Conservation (phyloP, 2,888 invertebrate genomes). For the Teleiodes luculella region DNA sequence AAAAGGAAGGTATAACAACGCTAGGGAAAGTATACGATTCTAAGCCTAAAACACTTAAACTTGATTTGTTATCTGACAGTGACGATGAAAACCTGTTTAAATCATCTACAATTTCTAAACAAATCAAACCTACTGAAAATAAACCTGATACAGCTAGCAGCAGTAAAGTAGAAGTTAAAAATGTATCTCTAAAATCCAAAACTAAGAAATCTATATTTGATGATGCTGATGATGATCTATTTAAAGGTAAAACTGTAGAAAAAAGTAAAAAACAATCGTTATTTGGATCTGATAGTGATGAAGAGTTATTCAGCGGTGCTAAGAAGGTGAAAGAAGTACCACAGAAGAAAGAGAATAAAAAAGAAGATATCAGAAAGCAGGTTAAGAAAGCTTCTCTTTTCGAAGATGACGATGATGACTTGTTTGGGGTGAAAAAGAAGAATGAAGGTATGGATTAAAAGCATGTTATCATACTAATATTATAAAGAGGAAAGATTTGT, state of each 20-base stretch:
- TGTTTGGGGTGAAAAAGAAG: conserved; percentile 47
- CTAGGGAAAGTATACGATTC: conserved; percentile 19
- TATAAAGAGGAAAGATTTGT: too few relatives aligned
- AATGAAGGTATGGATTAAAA: not conserved
- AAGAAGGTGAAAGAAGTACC: conserved; percentile 20
- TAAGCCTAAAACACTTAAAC: not conserved
- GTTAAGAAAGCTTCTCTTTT: conserved; percentile 48
- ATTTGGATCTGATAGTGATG: conserved; percentile 60
- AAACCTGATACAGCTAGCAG: conserved; percentile 5
- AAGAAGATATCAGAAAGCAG: conserved; percentile 23
- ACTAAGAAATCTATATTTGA: conserved; percentile 45
- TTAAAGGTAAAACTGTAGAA: conserved; percentile 42
- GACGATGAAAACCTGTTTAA: conserved; percentile 12
- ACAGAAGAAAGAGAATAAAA: conserved; percentile 9
- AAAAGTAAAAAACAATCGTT: conserved; percentile 32
- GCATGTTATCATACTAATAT: not conserved
- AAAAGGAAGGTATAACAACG: conserved; percentile 15
- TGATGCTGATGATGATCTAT: conserved; percentile 50
- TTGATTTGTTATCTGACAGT: not conserved
- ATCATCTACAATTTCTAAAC: not conserved
- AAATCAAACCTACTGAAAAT: not conserved
- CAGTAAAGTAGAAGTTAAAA: conserved; percentile 11
- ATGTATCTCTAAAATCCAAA: conserved; percentile 12
- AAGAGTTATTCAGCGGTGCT: conserved; percentile 49
- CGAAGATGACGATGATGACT: conserved; percentile 56